A percentile compares a stretch with the other conserved stretches of the same genome.
Evolutionary conservation across 2,888 invertebrate species (phyloP).

Genomic region (Hemistola chrysoprasaria): DNA sequence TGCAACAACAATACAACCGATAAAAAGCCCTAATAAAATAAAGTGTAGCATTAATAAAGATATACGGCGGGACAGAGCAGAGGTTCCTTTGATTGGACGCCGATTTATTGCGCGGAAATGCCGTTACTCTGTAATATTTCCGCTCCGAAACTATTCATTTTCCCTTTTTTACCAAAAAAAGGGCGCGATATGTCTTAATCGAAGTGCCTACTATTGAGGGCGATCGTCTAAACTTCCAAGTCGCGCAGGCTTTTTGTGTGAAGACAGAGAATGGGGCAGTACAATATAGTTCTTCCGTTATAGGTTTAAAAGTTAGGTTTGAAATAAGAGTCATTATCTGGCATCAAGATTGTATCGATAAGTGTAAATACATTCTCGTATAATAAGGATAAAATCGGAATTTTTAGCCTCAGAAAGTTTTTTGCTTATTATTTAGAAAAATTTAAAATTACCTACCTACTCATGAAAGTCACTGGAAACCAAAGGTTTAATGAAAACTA

Average conservation of each 20-base stretch:
- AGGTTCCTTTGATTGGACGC: slow-evolving; percentile 79
- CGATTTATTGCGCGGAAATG: slow-evolving; percentile 82
- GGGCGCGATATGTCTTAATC: slow-evolving; percentile 80
- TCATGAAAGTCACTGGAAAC: no score
- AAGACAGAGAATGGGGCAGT: slow-evolving; percentile 4
- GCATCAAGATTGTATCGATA: no score
- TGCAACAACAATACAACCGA: slow-evolving; percentile 63
- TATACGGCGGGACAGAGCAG: slow-evolving; percentile 63
- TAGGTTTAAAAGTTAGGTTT: no score
- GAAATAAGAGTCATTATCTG: no score
- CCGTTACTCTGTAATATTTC: slow-evolving; percentile 81
- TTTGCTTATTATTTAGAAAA: no score
- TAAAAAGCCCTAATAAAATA: slow-evolving; percentile 77
- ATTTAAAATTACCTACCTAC: no score
- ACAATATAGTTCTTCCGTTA: neutral
- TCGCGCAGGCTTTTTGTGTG: slow-evolving; percentile 1
- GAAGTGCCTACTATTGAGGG: slow-evolving; percentile 47
- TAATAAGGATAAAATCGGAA: no score
- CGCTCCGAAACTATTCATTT: slow-evolving; percentile 76
- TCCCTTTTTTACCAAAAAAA: slow-evolving; percentile 79
- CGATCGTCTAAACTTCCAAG: slow-evolving; percentile 23
- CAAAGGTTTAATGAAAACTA: no score
- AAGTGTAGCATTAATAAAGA: slow-evolving; percentile 79
- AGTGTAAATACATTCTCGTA: no score
- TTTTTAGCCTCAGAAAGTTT: no score